Evolutionary conservation across 2,797 vertebrate genomes (phyloP), one percentile per base, ranked within the genome.

Genomic region (Gorsachius magnificus): DNA sequence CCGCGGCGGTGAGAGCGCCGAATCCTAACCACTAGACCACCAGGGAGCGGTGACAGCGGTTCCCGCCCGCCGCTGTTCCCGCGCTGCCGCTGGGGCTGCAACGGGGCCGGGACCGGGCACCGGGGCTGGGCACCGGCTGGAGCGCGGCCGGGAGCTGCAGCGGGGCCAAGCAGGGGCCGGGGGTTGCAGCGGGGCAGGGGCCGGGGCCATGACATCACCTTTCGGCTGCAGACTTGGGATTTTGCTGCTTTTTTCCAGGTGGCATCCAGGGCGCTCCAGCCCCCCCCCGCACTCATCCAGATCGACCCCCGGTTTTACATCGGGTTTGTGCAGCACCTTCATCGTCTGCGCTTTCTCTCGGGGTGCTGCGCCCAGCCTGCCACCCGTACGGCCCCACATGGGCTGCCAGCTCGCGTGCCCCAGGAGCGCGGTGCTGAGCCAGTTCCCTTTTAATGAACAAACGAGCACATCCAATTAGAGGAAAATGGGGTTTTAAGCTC

Each of bases 21-120:
- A 86, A 94, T 95, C 93, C 95, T 96, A 92, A 65, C 93, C 93
- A 94, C 87, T 94, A 96, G 95, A 94, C 93, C 77, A 94, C 90
- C 90, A 94, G 91, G 91, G 90, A 87, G 9, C 41, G 41, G 41
- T 41, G 41, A 15, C 41, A 41, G 41, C 41, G 13, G 5, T 15
- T 41, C 13, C 41, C 13, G 41, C 41, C 41, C 41, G 41, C 41
- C 41, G 41, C 41, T 14, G 41, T 41, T 41, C 41, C 41, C 41
- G 41, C 41, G 41, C 41, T 41, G 41, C 41, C 41, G 13, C 46
- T 9, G 46, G 46, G 46, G 46, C 18, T 20, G 19, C 18, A 36
- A 19, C 3, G 15, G 54, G 33, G 22, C 38, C 0, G 36, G 36
- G 36, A 11, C 36, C 11, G 36, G 36, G 36, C 36, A 38, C 36